Base-by-base conservation (phyloP, 2,888 invertebrate species). In the Cryptosula pallasiana region DNA sequence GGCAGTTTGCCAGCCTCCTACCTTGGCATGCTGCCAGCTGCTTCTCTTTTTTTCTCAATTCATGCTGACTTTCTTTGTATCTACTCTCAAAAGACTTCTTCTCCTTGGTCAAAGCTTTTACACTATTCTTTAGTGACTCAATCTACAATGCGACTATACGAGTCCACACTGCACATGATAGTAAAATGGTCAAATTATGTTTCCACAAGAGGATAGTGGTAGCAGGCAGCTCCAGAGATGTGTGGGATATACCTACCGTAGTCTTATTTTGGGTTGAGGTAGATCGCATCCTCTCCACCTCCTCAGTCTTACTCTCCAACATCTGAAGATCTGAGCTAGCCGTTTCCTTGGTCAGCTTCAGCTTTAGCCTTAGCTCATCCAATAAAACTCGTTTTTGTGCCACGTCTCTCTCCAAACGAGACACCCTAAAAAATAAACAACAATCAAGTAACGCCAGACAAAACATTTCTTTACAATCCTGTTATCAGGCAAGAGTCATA, bases 351-450 rank as follows among this genome's bases (percentile, higher is more conserved):
- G 78, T 78, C 45, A 78, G 75, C 74, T 79, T 81, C 55, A 82
- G 75, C 69, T 81, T 80, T 55, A 77, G 74, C 71, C 78, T 77
- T 73, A 81, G 79, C 72, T 81, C 82, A 71, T 83, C 83, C 54
- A 83, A 73, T 55, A 83, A 75, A 25, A 77, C 78, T n/a, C 82
- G 75, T 75, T 83, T 83, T 76, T 83, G 82, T 36, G 73, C 78
- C 71, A 79, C 77, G 76, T 83, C 83, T 71, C 83, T 76, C 74
- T 83, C 83, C 36, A 79, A 71, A 35, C 80, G 78, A 70, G 76
- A 81, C 3, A 81, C 72, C 74, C 82, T 83, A 76, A 3, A 73
- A 73, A 32, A 36, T n/a, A n/a, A n/a, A n/a, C n/a, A n/a, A n/a
- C n/a, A n/a, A n/a, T n/a, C n/a, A n/a, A n/a, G n/a, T n/a, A n/a